phyloP scores from a whole-genome alignment of 1,140 invertebrate genomes.

The Camponotus vicinus region DNA sequence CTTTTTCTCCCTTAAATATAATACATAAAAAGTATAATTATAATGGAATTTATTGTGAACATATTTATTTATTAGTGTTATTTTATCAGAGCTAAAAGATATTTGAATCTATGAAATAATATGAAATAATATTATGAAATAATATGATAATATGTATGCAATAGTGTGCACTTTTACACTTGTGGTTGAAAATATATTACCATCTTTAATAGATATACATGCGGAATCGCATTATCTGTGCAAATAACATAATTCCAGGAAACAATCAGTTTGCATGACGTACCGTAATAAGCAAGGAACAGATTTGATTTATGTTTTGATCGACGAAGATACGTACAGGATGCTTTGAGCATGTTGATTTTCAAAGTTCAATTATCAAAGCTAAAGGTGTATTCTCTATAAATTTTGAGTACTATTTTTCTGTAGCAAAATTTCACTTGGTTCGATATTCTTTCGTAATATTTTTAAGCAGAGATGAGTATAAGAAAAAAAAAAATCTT shows the following conservation, averaged over 20 bases:
- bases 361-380: neutral
- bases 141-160: neutral
- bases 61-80: neutral
- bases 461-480: neutral
- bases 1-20: neutral
- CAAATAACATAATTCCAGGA: conserved; percentile 36
- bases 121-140: neutral
- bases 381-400: neutral
- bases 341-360: neutral
- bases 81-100: neutral
- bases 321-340: neutral
- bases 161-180: neutral
- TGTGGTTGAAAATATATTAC: conserved; percentile 29
- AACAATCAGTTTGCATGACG: neutral
- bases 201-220: neutral
- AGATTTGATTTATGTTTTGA: conserved; percentile 19
- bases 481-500: neutral
- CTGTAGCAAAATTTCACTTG: neutral
- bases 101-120: neutral
- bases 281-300: neutral
- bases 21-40: neutral
- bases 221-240: conserved; percentile 16
- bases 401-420: neutral
- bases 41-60: neutral
- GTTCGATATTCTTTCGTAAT: neutral